Percentiles rank a stretch among this genome's conserved stretches.
Conservation (phyloP, 2,888 invertebrate genomes). For the Drosophila picticornis region DNA sequence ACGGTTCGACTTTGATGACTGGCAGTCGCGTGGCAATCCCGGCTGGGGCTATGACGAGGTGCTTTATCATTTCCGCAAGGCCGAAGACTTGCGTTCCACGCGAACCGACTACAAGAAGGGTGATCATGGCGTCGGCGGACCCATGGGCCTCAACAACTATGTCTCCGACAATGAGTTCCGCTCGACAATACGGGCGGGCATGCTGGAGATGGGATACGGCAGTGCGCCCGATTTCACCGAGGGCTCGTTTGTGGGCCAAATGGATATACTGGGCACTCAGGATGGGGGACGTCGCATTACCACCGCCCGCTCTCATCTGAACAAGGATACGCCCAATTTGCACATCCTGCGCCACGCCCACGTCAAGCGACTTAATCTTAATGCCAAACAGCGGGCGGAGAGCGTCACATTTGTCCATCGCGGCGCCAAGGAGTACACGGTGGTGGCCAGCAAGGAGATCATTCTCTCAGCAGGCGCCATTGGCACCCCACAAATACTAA, state of each 20-base stretch:
- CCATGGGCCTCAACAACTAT: constrained; percentile 86
- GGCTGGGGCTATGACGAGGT: constrained; percentile 92
- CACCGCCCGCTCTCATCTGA: constrained; percentile 91
- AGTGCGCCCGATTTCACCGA: constrained; percentile 92
- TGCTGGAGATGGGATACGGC: constrained; percentile 92
- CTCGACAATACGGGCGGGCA: constrained; percentile 91
- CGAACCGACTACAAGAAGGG: constrained; percentile 69
- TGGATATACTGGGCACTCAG: constrained; percentile 94
- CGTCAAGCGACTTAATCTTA: constrained; percentile 87
- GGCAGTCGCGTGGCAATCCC: constrained; percentile 88
- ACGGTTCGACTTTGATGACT: constrained; percentile 88
- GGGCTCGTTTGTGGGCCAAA: constrained; percentile 93
- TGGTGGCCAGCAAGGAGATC: constrained; percentile 91
- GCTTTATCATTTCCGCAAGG: constrained; percentile 93
- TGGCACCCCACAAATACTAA: constrained; percentile 95
- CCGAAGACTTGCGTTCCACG: constrained; percentile 88
- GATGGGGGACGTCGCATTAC: constrained; percentile 92
- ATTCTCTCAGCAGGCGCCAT: constrained; percentile 95
- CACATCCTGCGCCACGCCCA: constrained; percentile 87
- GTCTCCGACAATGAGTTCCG: constrained; percentile 91
- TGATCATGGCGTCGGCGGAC: constrained; percentile 88
- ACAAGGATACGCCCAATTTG: constrained; percentile 87
- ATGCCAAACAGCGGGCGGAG: constrained; percentile 85
- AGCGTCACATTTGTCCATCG: constrained; percentile 85
- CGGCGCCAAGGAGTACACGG: constrained; percentile 86